Percentiles rank a stretch among this genome's conserved stretches.
Evolutionary conservation across 1,140 invertebrate genomes (phyloP).

Genomic region (Cepaea nemoralis): DNA sequence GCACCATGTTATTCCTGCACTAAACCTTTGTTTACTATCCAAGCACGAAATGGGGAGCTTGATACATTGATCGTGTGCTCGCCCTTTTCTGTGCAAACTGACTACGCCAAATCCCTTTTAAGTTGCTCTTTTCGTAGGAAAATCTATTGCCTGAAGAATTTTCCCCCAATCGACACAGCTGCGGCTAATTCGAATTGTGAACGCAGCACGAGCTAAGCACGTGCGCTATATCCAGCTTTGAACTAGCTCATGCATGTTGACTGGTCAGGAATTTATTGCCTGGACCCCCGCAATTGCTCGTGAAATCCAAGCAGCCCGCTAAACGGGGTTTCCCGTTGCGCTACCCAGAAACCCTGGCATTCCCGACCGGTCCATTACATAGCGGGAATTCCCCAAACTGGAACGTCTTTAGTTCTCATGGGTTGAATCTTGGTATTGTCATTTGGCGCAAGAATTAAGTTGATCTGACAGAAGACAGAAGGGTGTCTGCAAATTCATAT

Average conservation of each 20-base stretch:
- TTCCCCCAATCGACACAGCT: background rate
- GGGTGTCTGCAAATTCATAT: background rate
- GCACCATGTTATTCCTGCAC: background rate
- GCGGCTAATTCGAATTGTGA: background rate
- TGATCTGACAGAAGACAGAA: background rate
- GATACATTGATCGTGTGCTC: background rate
- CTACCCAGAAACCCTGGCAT: background rate
- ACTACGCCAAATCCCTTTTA: background rate
- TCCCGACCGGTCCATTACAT: background rate
- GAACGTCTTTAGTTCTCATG: background rate
- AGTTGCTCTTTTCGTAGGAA: no score
- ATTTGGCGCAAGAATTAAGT: background rate
- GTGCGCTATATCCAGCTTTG: background rate
- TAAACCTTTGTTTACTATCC: background rate
- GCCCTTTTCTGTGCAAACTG: background rate
- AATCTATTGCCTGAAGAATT: background rate
- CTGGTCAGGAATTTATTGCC: background rate
- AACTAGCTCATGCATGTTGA: background rate
- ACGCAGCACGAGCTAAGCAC: slow-evolving; percentile 5
- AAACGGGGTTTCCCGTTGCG: slow-evolving; percentile 9
- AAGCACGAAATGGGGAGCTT: background rate
- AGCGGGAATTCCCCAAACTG: background rate
- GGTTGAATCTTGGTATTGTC: background rate
- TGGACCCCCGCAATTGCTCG: background rate
- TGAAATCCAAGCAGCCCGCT: background rate